Percentiles rank a stretch among this genome's conserved stretches.
Conservation (phyloP, 2,113 vertebrate species). For the Dicrurus megarhynchus region DNA sequence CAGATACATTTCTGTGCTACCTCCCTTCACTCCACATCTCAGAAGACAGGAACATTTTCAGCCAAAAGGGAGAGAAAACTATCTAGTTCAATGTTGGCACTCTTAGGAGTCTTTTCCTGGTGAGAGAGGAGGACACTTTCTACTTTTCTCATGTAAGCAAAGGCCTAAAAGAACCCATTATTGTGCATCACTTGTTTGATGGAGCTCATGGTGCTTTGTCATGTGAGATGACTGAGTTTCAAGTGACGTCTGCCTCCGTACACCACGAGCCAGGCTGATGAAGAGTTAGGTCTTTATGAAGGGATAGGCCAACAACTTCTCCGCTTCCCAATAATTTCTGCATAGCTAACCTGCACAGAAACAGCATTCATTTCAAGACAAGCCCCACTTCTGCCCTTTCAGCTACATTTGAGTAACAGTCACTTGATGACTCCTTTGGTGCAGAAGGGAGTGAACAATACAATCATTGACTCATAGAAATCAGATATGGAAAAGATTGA, state of each 20-base stretch:
- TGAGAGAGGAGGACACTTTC: not conserved
- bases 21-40: not conserved
- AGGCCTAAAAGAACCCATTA: conserved; percentile 2
- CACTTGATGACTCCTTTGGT: not conserved
- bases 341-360: conserved; percentile 24
- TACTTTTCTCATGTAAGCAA: not conserved
- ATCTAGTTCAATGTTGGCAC: not conserved
- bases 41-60: not conserved
- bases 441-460: not conserved
- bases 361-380: not conserved
- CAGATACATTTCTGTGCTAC: not conserved
- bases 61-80: not conserved
- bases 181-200: not conserved
- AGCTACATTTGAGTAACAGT: not conserved
- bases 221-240: conserved; percentile 6
- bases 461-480: conserved; percentile 34
- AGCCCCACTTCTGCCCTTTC: conserved; percentile 12
- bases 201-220: not conserved
- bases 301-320: not conserved
- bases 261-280: not conserved
- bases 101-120: not conserved
- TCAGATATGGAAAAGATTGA: conserved; percentile 7
- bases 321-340: not conserved
- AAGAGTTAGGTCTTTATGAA: conserved; percentile 2
- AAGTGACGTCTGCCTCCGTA: not conserved